phyloP scores from a whole-genome alignment of 2,888 invertebrate genomes.

The Aricia artaxerxes region DNA sequence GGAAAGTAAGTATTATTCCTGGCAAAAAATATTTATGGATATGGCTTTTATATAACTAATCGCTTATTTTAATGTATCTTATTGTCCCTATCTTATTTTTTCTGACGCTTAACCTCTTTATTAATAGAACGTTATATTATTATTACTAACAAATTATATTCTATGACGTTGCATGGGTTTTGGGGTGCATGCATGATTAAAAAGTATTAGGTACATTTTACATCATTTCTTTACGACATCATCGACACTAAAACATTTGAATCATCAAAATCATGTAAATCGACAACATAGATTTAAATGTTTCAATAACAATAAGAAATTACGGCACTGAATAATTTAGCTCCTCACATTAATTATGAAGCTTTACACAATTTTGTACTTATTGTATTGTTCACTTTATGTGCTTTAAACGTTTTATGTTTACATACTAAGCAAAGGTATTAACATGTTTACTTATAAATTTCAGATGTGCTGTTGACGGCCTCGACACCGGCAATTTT shows the following conservation, averaged over 20 bases:
- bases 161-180: not conserved
- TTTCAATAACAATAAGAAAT: not conserved
- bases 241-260: not conserved
- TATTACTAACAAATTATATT: not conserved
- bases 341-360: constrained; percentile 11
- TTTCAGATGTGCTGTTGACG: constrained; percentile 82
- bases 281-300: not conserved
- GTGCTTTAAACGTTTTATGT: constrained; percentile 19
- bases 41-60: constrained; percentile 28
- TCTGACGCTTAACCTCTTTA: not conserved
- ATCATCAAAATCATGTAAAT: not conserved
- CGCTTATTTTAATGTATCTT: not conserved
- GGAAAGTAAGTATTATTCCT: constrained; percentile 26
- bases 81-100: not conserved
- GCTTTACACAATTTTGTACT: not conserved
- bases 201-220: not conserved
- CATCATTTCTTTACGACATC: not conserved
- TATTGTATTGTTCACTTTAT: constrained; percentile 8
- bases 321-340: not conserved
- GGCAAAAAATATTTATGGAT: constrained; percentile 13
- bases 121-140: not conserved
- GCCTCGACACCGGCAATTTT: constrained; percentile 76
- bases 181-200: not conserved
- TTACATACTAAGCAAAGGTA: not conserved
- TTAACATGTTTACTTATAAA: constrained; percentile 4